Base-by-base conservation (phyloP, 2,113 vertebrate species). In the Promerops cafer region DNA sequence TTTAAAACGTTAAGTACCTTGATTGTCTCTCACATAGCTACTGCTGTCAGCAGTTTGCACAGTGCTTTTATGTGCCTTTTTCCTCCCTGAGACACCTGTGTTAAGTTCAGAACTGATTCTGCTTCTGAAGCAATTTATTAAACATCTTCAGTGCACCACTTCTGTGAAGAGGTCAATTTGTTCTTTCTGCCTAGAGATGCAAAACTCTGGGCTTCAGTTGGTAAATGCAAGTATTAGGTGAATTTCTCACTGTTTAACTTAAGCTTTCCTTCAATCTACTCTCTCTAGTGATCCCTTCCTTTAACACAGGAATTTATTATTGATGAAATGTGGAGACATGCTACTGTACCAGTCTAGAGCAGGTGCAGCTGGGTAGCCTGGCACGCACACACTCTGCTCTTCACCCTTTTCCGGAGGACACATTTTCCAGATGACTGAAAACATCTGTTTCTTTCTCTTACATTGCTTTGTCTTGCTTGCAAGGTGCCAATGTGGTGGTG, bases 41-140 rank as follows among this genome's bases (percentile, higher is more conserved):
- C 72, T 92, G 76, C 88, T 96, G 93, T 96, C 94, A 97, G 94
- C 86, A 89, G 92, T 97, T 93, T 92, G 76, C 68, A 68, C 64
- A 22, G 76, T 60, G 83, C 88, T 97, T 96, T 96, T 93, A 92
- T 90, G 60, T 68, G 75, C 47, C 71, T 94, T 88, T 87, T 90
- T 77, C 72, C 68, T 96, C 56, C 20, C 90, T 60, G 72, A 86
- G 52, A 92, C 87, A 94, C 88, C 92, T 90, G 79, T 81, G 83
- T 89, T 96, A 64, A 63, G 83, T 84, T 93, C 69, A 95, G 85
- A 94, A 95, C 79, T 64, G 90, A 90, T 93, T 93, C 90, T 78
- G 94, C 86, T 88, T 94, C 90, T 93, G 76, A 97, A 96, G 93
- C 85, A 93, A 94, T 96, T 96, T 93, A 96, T 97, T 95, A 96